Evolutionary conservation across 2,888 invertebrate species (phyloP).

Genomic region (Lasioglossum lativentre): DNA sequence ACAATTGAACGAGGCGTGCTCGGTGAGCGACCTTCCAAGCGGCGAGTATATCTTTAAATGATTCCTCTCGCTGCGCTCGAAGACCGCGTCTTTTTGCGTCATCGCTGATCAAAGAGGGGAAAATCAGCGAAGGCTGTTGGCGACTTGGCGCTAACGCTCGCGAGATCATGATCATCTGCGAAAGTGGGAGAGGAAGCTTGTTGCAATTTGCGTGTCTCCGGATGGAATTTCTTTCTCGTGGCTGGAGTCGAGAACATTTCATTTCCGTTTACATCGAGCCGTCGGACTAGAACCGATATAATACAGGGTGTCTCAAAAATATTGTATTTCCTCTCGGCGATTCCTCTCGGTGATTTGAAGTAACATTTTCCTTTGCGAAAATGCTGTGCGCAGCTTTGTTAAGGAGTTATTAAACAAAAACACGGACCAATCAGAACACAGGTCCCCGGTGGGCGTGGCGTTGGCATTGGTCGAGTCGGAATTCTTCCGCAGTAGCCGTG

Average conservation of each 20-base stretch:
- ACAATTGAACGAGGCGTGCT: slow-evolving; percentile 59
- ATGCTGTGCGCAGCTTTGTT: no score
- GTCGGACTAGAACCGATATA: not conserved
- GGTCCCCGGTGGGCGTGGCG: no score
- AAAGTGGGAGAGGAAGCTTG: slow-evolving; percentile 21
- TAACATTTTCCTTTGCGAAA: no score
- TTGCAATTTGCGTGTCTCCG: not conserved
- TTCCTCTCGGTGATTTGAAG: no score
- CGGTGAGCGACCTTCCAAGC: slow-evolving; percentile 56
- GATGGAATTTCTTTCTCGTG: not conserved
- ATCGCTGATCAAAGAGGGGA: not conserved
- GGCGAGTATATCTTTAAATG: slow-evolving; percentile 42
- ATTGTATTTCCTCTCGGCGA: no score
- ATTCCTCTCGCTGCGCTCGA: slow-evolving; percentile 45
- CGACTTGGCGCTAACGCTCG: slow-evolving; percentile 35
- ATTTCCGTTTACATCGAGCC: not conserved
- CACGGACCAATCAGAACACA: no score
- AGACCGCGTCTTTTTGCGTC: slow-evolving; percentile 39
- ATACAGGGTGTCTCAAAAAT: not conserved
- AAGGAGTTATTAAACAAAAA: no score
- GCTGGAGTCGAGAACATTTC: not conserved
- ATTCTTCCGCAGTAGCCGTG: no score
- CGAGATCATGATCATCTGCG: slow-evolving; percentile 56
- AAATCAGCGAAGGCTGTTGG: slow-evolving; percentile 43
- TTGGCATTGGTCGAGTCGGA: no score